Base-by-base conservation (phyloP, 2,888 invertebrate genomes). In the Drosophila greeni region DNA sequence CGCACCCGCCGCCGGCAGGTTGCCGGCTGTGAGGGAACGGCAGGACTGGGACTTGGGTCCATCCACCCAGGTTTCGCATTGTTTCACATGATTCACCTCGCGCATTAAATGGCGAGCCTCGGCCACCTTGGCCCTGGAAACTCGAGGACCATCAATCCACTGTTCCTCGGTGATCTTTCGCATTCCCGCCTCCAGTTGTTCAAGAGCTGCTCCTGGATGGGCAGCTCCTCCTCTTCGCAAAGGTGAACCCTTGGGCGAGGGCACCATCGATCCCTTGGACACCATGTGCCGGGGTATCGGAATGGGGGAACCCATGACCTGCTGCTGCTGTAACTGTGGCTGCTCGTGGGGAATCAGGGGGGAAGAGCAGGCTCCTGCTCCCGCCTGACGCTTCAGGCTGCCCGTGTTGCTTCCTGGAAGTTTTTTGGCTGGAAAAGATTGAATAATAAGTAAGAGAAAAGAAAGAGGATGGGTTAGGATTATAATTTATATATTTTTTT, bases 81-180 rank as follows among this genome's bases (percentile, higher is more conserved):
- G 95, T 84, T 95, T 94, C 5, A 92, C 91, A 86, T 94, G 92
- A 80, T 91, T 92, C 1, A 94, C 91, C 88, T 95, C 95, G 82
- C 95, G 94, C 85, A 94, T 91, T 73, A 95, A 91, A 86, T 95
- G 94, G 47, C 95, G 90, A 0, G 94, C 95, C 88, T 95, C 95
- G 2, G 95, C 95, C 53, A 94, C 92, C 88, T 94, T 95, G 18
- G 93, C 94, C 85, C 94, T 93, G 0, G 95, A 95, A 80, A 97
- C 95, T 85, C 96, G 92, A 0, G 98, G 98, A 0, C 98, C 98
- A 89, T 98, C 98, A 69, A 98, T 95, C 98, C 98, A 98, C 86
- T 97, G 96, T 85, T 98, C 98, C 85, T 97, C 96, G 75, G 94
- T 95, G 20, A 90, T 87, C 72, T 88, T 86, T 5, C 88, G 82